These are phyloP conservation scores for Pelodiscus sinensis DNA, from an alignment of 2,113 vertebrate species.

Conservation along the genomic window DNA sequence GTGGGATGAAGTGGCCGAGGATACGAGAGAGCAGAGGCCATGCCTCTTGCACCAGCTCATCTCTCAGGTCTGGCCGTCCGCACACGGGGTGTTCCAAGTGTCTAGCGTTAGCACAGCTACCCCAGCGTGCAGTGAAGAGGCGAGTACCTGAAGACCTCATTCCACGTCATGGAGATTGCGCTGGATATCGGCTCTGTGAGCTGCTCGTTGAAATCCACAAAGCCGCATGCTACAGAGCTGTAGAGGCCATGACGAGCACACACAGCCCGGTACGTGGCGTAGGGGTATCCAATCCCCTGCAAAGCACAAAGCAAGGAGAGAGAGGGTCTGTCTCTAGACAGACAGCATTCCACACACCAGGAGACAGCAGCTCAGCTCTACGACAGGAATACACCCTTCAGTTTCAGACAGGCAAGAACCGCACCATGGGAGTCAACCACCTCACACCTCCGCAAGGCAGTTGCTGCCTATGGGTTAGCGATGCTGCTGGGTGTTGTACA, in stretches of 20 bases:
- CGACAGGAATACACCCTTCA: neutral
- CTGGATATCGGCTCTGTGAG: neutral
- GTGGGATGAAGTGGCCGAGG: neutral
- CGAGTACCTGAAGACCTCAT: slow-evolving; percentile 14
- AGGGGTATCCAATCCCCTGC: neutral
- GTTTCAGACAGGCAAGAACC: neutral
- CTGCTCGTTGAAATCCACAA: slow-evolving; percentile 28
- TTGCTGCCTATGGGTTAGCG: neutral
- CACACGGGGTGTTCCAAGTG: neutral
- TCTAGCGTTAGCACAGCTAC: neutral
- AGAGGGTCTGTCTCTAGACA: neutral
- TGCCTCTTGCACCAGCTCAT: neutral
- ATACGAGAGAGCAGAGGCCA: neutral
- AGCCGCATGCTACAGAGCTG: neutral
- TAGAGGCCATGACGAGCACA: slow-evolving; percentile 12
- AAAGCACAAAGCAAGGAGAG: neutral
- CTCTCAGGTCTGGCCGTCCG: neutral
- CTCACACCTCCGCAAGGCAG: neutral
- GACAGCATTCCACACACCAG: neutral
- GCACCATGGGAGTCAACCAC: neutral
- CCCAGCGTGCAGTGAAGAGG: neutral
- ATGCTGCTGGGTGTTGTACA: neutral
- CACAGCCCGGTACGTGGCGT: neutral
- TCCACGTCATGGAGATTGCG: neutral
- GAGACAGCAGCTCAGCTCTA: neutral